These are phyloP conservation scores for Sylvilagus floridanus DNA, from an alignment of 2,797 vertebrate species.

Conservation along the genomic window DNA sequence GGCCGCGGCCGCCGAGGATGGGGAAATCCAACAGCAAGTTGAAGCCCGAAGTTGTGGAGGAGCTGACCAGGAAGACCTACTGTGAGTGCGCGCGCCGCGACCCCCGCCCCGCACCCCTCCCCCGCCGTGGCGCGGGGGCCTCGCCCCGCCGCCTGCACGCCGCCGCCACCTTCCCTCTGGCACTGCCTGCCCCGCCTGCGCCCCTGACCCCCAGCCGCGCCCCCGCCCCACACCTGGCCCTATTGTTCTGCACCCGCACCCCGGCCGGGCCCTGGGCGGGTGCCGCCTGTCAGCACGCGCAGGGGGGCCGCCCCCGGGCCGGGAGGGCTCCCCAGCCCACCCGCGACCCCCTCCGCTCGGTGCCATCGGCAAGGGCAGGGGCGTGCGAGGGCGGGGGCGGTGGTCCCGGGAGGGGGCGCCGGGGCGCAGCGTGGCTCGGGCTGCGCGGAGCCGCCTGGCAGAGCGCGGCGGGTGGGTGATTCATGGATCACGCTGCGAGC, in stretches of 20 bases:
- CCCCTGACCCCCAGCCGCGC: not conserved
- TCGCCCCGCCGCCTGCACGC: no score
- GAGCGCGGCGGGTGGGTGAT: constrained; percentile 69
- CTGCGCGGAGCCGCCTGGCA: constrained; percentile 8
- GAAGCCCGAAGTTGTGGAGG: constrained; percentile 98
- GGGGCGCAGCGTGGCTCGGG: not conserved
- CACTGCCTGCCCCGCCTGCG: not conserved
- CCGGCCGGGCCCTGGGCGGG: not conserved
- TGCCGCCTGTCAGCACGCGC: not conserved
- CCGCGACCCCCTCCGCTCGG: not conserved
- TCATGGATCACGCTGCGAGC: constrained; percentile 75
- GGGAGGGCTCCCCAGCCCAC: not conserved
- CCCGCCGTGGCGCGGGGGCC: not conserved
- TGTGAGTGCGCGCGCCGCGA: constrained; percentile 91
- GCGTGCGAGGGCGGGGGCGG: not conserved
- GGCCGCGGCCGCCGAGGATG: constrained; percentile 89
- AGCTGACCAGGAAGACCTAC: constrained; percentile 97
- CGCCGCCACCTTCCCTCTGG: not conserved
- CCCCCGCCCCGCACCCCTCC: not conserved
- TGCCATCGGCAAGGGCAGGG: not conserved
- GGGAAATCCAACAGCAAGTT: constrained; percentile 99
- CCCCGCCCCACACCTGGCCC: constrained; percentile 62
- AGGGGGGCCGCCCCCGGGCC: not conserved
- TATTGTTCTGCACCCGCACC: constrained; percentile 71
- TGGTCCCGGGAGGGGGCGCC: constrained; percentile 55